Conservation (phyloP, 2,797 vertebrate genomes). For the Eulemur mongoz region DNA sequence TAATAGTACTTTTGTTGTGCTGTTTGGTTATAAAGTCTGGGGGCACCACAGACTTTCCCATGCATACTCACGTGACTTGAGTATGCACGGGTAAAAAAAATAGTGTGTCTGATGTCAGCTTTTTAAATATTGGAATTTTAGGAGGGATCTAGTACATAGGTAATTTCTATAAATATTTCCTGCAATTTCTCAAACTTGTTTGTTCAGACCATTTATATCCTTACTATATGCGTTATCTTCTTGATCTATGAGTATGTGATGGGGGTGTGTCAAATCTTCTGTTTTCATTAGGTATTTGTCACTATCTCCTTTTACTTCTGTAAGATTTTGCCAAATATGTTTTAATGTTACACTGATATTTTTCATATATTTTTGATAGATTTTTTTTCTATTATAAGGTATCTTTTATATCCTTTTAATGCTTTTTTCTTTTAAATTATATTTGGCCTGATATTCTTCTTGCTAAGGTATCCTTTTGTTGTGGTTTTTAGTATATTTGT, state of each 20-base stretch:
- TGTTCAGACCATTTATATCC: neutral
- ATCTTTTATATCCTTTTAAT: neutral
- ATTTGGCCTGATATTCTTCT: neutral
- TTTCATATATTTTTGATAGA: neutral
- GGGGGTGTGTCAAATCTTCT: neutral
- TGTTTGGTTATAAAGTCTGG: neutral
- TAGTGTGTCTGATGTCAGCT: too few species aligned
- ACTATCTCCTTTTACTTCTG: neutral
- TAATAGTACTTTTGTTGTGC: neutral
- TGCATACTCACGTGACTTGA: too few species aligned
- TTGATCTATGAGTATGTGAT: neutral
- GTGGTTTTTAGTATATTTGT: neutral
- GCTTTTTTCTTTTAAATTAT: neutral
- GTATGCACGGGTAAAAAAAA: too few species aligned
- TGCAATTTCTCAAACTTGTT: neutral
- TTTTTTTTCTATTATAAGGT: neutral
- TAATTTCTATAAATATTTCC: too few species aligned
- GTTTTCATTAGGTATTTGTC: neutral
- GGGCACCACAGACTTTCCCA: neutral
- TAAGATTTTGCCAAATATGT: neutral
- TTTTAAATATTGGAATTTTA: too few species aligned
- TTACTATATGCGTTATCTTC: neutral
- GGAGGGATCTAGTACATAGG: too few species aligned
- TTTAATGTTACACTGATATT: neutral
- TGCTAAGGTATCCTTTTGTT: neutral